These are phyloP conservation scores for Nemotelus nigrinus DNA, from an alignment of 2,888 invertebrate genomes.

Conservation along the genomic window DNA sequence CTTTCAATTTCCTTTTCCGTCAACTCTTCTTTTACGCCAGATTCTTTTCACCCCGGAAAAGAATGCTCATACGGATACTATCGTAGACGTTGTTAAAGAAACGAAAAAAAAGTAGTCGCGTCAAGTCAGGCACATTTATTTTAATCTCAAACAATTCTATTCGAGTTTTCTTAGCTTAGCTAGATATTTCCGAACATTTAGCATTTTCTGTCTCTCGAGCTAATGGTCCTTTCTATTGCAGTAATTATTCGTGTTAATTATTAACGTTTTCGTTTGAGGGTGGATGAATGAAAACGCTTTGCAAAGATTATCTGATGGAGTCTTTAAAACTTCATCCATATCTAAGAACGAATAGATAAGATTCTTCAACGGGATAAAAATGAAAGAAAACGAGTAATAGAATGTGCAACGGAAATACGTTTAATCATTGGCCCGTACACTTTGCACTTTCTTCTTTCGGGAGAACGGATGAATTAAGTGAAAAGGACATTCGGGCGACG, in stretches of 20 bases:
- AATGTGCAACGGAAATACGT: constrained; percentile 34
- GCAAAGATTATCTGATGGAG: constrained; percentile 25
- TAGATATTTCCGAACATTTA: background rate
- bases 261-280: constrained; percentile 31
- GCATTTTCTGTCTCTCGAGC: background rate
- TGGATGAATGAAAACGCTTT: constrained; percentile 24
- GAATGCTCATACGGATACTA: too few relatives aligned
- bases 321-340: constrained; percentile 12
- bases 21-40: background rate
- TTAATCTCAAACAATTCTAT: constrained; percentile 17
- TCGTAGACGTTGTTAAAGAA: too few relatives aligned
- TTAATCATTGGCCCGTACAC: constrained; percentile 40
- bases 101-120: too few relatives aligned
- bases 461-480: too few relatives aligned
- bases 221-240: background rate
- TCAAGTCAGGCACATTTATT: background rate
- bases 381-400: constrained; percentile 29
- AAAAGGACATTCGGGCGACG: too few relatives aligned
- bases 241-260: constrained; percentile 42
- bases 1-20: constrained; percentile 2
- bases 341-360: background rate
- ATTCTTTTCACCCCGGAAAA: too few relatives aligned
- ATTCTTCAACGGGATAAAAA: constrained; percentile 11
- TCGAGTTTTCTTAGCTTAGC: constrained; percentile 29
- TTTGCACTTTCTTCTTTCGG: too few relatives aligned